Conservation (phyloP, 2,797 vertebrate species). For the Adelosebastes latens region DNA sequence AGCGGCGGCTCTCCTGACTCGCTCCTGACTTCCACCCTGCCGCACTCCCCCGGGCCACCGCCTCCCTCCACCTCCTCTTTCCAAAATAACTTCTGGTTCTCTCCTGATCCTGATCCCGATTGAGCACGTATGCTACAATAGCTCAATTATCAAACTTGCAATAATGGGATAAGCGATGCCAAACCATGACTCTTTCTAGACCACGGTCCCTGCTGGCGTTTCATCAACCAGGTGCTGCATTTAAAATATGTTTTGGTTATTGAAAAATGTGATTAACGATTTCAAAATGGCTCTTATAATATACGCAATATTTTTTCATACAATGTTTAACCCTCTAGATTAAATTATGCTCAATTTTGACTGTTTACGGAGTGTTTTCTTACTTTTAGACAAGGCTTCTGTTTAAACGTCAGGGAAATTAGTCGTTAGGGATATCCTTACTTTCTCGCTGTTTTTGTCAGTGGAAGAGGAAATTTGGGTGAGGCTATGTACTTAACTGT, state of each 20-base stretch:
- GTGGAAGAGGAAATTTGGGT: conserved; percentile 34
- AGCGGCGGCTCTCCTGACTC: too few species aligned
- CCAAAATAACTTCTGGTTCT: too few species aligned
- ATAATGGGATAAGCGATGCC: neutral
- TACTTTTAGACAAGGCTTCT: neutral
- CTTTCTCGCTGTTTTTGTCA: neutral
- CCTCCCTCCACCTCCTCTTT: too few species aligned
- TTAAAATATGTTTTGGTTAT: neutral
- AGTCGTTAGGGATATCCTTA: neutral
- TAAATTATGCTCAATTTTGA: neutral
- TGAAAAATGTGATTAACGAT: neutral
- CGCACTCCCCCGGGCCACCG: too few species aligned
- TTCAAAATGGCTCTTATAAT: neutral
- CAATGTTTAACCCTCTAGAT: neutral
- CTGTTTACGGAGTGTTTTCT: neutral
- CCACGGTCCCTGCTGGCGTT: neutral
- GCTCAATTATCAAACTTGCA: neutral
- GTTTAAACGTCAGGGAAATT: neutral
- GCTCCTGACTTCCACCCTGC: too few species aligned
- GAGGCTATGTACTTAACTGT: conserved; percentile 33
- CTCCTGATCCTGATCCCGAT: too few species aligned
- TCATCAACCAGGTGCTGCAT: neutral
- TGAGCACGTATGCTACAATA: neutral
- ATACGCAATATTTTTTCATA: neutral
- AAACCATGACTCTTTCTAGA: neutral